A percentile compares a stretch with the other conserved stretches of the same genome.
Conservation (phyloP, 2,888 invertebrate genomes). For the Drosophila maculinotata region DNA sequence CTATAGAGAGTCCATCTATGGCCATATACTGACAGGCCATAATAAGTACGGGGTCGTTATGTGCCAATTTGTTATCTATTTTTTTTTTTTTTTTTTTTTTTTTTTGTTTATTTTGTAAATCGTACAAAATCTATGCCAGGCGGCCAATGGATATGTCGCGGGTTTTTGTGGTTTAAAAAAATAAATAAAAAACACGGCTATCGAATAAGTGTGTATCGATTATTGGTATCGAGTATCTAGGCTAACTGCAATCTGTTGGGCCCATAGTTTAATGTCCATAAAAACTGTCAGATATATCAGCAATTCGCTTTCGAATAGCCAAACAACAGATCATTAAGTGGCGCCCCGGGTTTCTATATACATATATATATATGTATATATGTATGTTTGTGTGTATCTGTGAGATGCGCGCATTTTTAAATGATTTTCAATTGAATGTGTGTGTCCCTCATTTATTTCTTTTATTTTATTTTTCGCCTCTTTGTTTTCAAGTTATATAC, state of each 20-base stretch:
- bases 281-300: slow-evolving; percentile 23
- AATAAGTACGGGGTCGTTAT: slow-evolving; percentile 76
- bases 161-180: slow-evolving; percentile 36
- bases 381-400: slow-evolving; percentile 24
- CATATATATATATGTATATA: slow-evolving; percentile 19
- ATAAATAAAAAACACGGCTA: slow-evolving; percentile 3
- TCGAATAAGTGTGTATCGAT: slow-evolving; percentile 4
- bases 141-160: slow-evolving; percentile 29
- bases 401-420: slow-evolving; percentile 46
- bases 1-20: slow-evolving; percentile 63
- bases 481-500: slow-evolving; percentile 24
- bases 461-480: slow-evolving; percentile 7
- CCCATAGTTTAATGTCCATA: slow-evolving; percentile 17
- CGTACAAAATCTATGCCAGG: slow-evolving; percentile 42
- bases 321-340: slow-evolving; percentile 39
- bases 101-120: slow-evolving; percentile 14
- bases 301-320: not conserved
- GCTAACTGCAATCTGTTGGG: slow-evolving; percentile 44
- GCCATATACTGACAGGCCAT: slow-evolving; percentile 48
- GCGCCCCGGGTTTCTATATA: slow-evolving; percentile 38
- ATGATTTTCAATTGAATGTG: slow-evolving; percentile 73
- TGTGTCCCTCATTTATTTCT: slow-evolving; percentile 24
- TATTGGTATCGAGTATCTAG: slow-evolving; percentile 39
- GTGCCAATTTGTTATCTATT: slow-evolving; percentile 44
- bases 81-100: slow-evolving; percentile 20